Base-by-base conservation (phyloP, 2,888 invertebrate species). In the Nomada lathburiana region DNA sequence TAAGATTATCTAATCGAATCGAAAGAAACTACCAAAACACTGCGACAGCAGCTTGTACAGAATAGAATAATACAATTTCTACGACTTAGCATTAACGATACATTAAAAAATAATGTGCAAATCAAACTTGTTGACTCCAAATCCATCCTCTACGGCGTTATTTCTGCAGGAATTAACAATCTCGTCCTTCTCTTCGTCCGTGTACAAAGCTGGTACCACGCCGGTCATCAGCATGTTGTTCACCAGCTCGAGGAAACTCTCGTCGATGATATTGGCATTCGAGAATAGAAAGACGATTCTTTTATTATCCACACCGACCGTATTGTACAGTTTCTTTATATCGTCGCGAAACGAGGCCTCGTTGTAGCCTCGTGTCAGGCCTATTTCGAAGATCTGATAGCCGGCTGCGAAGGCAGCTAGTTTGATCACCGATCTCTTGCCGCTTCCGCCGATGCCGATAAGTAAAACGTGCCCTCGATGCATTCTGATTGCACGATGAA, bases 191-290 rank as follows among this genome's bases (percentile, higher is more conserved):
- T 98, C 98, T 67, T 98, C 98, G 82, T 98, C 98, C 4, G 96
- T 95, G 90, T 98, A 98, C 55, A 98, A 94, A 0, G 98, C 97
- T 0, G 98, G 98, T 2, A 98, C 97, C 94, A 97, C 96, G 0
- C 98, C 98, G 71, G 97, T 97, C 94, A 98, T 98, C 79, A 98
- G 94, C 93, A 98, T 98, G 91, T 98, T 98, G 94, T 98, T 98
- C 79, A 98, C 97, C 85, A 97, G 95, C 94, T 98, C 98, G 79
- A 98, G 93, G 92, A 98, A 98, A 18, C 97, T 96, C 93, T 97
- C 97, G 89, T 97, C 97, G 0, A 96, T 95, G 76, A 97, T 96
- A 94, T 98, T 98, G 16, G 97, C 96, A 23, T 97, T 97, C 0
- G 97, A 96, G 91, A 98, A 98, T 3, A 98, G 94, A 92, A 98